Base-by-base conservation (phyloP, 2,797 vertebrate species). In the Petrocephalus sullivani region DNA sequence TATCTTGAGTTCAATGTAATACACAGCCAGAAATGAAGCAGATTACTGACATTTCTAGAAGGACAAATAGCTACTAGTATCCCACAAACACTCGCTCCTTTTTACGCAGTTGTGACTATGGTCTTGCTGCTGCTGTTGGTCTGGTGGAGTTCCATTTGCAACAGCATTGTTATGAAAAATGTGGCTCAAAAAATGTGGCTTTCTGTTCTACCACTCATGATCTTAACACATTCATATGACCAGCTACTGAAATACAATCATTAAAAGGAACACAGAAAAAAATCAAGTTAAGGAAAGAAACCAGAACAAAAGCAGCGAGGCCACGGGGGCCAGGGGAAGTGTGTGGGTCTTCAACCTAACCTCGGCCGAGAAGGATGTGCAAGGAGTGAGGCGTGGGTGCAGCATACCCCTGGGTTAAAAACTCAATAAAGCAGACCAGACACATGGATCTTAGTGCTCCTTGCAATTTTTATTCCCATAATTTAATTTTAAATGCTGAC, bases 401-500 rank as follows among this genome's bases (percentile, higher is more conserved):
- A 58, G 75, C 75, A 49, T 81, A 83, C 49, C 51, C 21, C n/a
- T 51, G 41, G 81, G 49, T 21, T 54, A 51, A 51, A 53, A 54
- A 83, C 49, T 10, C 37, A 49, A 81, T 23, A 64, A 87, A 92
- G 87, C 53, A 92, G 90, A 93, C 88, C 89, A 85, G 87, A 93
- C 90, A 21, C 21, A 12, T 37, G 41, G 54, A 90, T 89, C 78
- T 89, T 90, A 88, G 91, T 94, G 93, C 94, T 94, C 95, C 96
- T 96, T 49, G 95, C 95, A 95, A 95, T 96, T 96, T 96, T 96
- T 95, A 96, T 96, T 96, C 95, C 95, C 96, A 96, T 96, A 95
- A 96, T 96, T 96, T 95, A 93, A 92, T 93, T 95, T 95, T 93
- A 94, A 96, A 96, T 94, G 95, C 95, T 96, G 94, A 96, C 95